A percentile compares a stretch with the other conserved stretches of the same genome.
phyloP scores from a whole-genome alignment of 1,140 invertebrate genomes.

The Neelides sp. region DNA sequence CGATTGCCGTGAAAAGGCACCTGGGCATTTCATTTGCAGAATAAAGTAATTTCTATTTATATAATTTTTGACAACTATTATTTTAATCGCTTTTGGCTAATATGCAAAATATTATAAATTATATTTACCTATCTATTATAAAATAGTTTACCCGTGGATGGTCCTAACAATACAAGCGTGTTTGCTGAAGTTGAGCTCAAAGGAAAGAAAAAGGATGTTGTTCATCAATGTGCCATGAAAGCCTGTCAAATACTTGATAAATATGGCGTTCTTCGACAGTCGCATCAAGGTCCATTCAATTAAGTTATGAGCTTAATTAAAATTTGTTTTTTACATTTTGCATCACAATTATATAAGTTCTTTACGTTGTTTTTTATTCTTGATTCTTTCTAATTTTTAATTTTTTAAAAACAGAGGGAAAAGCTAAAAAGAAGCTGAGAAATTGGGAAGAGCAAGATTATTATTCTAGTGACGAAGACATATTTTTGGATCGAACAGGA shows the following conservation, averaged over 20 bases:
- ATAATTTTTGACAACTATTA: neutral
- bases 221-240: constrained; percentile 82
- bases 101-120: neutral
- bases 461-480: constrained; percentile 95
- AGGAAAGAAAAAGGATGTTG: constrained; percentile 89
- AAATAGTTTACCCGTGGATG: constrained; percentile 62
- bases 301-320: neutral
- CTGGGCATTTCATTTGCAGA: constrained; percentile 59
- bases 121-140: neutral
- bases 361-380: too few species aligned
- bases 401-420: constrained; percentile 47
- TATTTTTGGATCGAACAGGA: constrained; percentile 88
- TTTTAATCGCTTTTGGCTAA: neutral
- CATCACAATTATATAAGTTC: too few species aligned
- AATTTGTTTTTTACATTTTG: too few species aligned
- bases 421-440: constrained; percentile 51
- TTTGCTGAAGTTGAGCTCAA: constrained; percentile 71
- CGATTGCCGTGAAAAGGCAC: constrained; percentile 64
- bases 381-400: too few species aligned
- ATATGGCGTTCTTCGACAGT: constrained; percentile 60
- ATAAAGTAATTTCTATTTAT: constrained; percentile 42
- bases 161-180: constrained; percentile 54
- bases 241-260: constrained; percentile 83
- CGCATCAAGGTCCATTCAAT: constrained; percentile 50
- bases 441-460: constrained; percentile 81